A percentile compares a stretch with the other conserved stretches of the same genome.
Conservation (phyloP, 2,888 invertebrate species). For the Epinotia brunnichana region DNA sequence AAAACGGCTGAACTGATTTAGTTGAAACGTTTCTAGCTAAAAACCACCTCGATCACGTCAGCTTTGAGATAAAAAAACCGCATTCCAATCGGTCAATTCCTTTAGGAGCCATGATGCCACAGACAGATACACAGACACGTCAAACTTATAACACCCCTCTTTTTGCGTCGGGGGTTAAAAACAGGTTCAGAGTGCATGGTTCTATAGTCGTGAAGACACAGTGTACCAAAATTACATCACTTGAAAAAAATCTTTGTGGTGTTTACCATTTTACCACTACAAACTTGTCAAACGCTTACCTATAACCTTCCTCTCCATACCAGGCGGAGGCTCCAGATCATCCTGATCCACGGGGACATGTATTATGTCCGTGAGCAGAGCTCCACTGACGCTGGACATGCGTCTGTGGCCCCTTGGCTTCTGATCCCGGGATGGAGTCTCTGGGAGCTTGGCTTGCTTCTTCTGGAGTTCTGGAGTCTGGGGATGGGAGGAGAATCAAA, state of each 20-base stretch:
- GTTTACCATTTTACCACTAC: too few relatives aligned
- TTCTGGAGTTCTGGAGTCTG: conserved; percentile 75
- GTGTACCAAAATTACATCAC: not conserved
- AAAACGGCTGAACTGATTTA: too few relatives aligned
- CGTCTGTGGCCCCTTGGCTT: conserved; percentile 66
- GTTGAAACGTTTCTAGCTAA: too few relatives aligned
- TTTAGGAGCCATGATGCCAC: too few relatives aligned
- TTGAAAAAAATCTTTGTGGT: not conserved
- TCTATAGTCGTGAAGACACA: too few relatives aligned
- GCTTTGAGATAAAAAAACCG: too few relatives aligned
- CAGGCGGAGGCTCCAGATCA: conserved; percentile 63
- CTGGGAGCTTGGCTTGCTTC: conserved; percentile 61
- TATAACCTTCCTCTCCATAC: conserved; percentile 70
- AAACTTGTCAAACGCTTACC: conserved; percentile 52
- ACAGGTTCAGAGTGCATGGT: too few relatives aligned
- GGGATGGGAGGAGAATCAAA: not conserved
- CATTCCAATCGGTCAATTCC: too few relatives aligned
- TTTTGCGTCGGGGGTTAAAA: too few relatives aligned
- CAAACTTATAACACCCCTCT: too few relatives aligned
- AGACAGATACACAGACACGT: too few relatives aligned
- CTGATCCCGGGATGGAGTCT: conserved; percentile 66
- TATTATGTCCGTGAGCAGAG: conserved; percentile 71
- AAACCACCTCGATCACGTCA: too few relatives aligned
- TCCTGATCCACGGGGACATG: conserved; percentile 68
- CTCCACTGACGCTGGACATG: conserved; percentile 70